Conservation (phyloP, 1,140 invertebrate genomes). For the Cyclargus thomasi region DNA sequence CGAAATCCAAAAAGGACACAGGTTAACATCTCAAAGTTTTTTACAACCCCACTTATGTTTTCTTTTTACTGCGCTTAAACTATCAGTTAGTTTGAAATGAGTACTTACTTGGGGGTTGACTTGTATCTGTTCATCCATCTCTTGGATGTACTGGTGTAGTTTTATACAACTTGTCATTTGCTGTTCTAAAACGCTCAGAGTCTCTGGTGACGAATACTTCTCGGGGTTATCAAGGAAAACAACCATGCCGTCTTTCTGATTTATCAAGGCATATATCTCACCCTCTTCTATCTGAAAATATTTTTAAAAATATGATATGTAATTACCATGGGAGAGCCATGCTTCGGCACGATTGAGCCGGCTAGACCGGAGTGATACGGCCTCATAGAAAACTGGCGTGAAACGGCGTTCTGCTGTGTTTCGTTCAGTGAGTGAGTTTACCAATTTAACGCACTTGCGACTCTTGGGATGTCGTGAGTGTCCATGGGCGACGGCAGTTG, state of each 20-base stretch:
- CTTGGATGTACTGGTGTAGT: slow-evolving; percentile 89
- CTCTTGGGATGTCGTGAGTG: no score
- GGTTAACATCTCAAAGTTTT: no score
- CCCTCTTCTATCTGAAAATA: slow-evolving; percentile 93
- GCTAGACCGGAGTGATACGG: no score
- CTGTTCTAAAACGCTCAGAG: slow-evolving; percentile 90
- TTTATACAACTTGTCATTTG: slow-evolving; percentile 92
- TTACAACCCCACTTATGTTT: no score
- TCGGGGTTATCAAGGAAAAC: slow-evolving; percentile 96
- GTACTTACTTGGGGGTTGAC: slow-evolving; percentile 85
- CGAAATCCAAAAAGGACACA: no score
- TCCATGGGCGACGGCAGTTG: no score
- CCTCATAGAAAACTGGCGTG: no score
- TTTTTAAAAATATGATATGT: neutral
- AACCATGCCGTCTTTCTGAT: slow-evolving; percentile 99
- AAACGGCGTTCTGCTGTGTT: no score
- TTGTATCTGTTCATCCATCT: slow-evolving; percentile 96
- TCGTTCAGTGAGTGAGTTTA: no score
- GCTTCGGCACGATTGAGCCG: no score
- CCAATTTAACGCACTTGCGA: neutral
- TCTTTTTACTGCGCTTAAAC: no score
- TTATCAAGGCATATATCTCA: slow-evolving; percentile 97
- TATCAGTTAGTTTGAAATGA: neutral
- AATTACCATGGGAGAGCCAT: no score
- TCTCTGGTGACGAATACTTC: slow-evolving; percentile 92